These are phyloP conservation scores for Syrrhaptes paradoxus DNA, from an alignment of 2,113 vertebrate genomes.

Conservation along the genomic window DNA sequence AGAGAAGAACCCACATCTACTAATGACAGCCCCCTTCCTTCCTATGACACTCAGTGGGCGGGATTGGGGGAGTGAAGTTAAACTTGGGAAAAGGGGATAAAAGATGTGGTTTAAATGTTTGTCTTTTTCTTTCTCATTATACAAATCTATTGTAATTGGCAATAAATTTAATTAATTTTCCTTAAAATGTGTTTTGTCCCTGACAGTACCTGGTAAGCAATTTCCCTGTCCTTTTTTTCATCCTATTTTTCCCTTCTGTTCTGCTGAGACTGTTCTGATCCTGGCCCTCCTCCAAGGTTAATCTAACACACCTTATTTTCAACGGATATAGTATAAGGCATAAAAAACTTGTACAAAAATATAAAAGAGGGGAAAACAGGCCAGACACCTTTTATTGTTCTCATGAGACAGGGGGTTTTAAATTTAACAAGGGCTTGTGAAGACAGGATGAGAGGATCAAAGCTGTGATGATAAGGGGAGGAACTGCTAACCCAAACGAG, in stretches of 20 bases:
- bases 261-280: neutral
- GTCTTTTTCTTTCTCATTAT: neutral
- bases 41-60: fast-evolving
- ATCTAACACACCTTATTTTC: neutral
- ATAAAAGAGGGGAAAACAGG: neutral
- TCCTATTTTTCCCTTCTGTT: neutral
- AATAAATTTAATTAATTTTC: neutral
- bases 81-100: neutral
- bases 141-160: neutral
- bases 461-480: no score
- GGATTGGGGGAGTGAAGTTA: neutral
- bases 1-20: neutral
- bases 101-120: neutral
- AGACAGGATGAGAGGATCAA: no score
- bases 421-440: no score
- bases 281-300: neutral
- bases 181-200: neutral
- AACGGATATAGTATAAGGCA: neutral
- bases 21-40: fast-evolving
- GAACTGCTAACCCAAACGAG: no score
- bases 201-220: neutral
- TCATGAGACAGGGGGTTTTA: no score
- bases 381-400: neutral
- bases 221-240: neutral
- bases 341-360: neutral